phyloP scores from a whole-genome alignment of 2,797 vertebrate species.

The Myotis planiceps region DNA sequence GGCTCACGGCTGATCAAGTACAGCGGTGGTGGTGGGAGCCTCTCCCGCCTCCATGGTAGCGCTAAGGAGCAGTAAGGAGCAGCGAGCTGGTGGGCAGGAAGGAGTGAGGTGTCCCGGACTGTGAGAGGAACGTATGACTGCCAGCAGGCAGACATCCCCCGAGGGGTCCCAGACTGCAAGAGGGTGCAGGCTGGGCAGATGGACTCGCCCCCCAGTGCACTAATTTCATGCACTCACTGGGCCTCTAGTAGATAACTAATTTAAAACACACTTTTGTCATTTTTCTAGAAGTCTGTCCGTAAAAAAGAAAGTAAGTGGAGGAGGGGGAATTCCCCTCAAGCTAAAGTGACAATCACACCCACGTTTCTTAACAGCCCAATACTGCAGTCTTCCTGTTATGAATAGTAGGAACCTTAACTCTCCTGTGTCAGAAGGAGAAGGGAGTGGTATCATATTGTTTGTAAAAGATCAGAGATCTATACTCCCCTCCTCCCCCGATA shows the following conservation, averaged over 20 bases:
- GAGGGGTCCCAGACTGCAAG: no score
- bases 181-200: no score
- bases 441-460: not conserved
- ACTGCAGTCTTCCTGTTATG: not conserved
- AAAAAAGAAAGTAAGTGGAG: not conserved
- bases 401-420: not conserved
- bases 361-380: not conserved
- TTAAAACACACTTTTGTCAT: not conserved
- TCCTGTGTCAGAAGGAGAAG: not conserved
- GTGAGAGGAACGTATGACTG: no score
- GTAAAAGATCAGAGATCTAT: not conserved
- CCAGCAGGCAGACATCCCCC: no score
- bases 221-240: not conserved
- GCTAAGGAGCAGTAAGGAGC: no score
- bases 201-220: no score
- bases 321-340: not conserved
- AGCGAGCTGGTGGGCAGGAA: no score
- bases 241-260: not conserved
- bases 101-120: no score
- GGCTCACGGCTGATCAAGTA: no score
- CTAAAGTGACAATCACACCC: not conserved
- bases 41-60: no score
- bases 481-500: fast-evolving
- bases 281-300: not conserved
- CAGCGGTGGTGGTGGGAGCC: no score